Base-by-base conservation (phyloP, 2,888 invertebrate species). In the Clusia tigrina region DNA sequence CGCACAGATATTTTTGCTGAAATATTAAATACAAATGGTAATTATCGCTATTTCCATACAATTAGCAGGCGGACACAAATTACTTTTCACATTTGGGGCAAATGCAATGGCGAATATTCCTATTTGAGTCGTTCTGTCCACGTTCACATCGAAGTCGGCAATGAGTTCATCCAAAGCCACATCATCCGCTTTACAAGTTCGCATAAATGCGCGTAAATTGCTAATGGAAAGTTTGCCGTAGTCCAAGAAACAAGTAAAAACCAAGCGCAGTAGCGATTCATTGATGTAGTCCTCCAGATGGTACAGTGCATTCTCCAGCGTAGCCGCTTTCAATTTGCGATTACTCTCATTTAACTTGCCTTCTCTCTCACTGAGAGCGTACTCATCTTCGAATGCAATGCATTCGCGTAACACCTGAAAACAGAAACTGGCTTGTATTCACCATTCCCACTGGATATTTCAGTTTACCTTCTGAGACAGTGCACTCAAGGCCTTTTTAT, bases 71-170 rank as follows among this genome's bases (percentile, higher is more conserved):
- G 26, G 6, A 48, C 23, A 58, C 23, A 17, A 54, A 64, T 58
- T 56, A 81, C 81, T 71, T 71, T 79, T 79, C 0, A 76, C 56
- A 63, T 72, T 79, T 1, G 79, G 74, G 0, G 81, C 76, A 65
- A 80, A 81, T 0, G 78, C 74, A 56, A 81, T 78, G 0, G 82
- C 81, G 72, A 83, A 83, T 18, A 80, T 69, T 0, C 83, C 83
- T 57, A 83, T 81, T 67, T 83, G 83, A 1, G 79, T 78, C 15
- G 79, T 76, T 2, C 83, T 76, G 71, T 83, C 83, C 2, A 82
- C 67, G 61, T 83, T 82, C 0, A 82, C 78, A 75, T 83, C 83
- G 62, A 83, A 83, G 64, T 82, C 81, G 1, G 82, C 82, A 60
- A 83, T 81, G 2, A 75, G 67, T 32, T 78, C 79, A 67, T 83